phyloP scores from a whole-genome alignment of 2,113 vertebrate species.

The Ranitomeya imitator region DNA sequence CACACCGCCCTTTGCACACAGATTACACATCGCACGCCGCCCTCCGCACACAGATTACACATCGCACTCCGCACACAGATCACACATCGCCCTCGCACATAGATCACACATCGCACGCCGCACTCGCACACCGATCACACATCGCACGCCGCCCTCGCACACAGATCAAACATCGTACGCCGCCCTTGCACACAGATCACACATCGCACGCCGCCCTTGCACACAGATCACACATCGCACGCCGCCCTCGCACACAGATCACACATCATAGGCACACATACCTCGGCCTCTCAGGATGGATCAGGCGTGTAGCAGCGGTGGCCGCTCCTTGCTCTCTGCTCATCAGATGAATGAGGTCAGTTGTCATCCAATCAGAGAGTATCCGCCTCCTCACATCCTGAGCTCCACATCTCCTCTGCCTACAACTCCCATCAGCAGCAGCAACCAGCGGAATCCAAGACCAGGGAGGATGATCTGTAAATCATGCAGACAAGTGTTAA shows the following conservation, averaged over 20 bases:
- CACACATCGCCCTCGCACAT: no score
- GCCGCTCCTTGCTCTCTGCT: neutral
- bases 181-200: no score
- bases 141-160: no score
- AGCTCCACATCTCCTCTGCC: neutral
- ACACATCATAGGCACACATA: neutral
- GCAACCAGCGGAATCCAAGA: neutral
- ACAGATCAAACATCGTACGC: no score
- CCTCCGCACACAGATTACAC: neutral
- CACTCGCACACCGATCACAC: neutral
- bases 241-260: neutral
- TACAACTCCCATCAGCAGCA: neutral
- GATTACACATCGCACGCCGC: neutral
- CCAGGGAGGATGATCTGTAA: neutral
- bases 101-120: no score
- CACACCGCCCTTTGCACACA: no score
- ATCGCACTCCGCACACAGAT: no score
- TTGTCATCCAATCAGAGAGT: slow-evolving; percentile 13
- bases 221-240: neutral
- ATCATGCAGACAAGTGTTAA: no score
- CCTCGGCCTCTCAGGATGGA: neutral
- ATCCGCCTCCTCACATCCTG: neutral
- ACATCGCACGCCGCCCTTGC: neutral
- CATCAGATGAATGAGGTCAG: slow-evolving; percentile 29
- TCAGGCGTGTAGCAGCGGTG: neutral